These are phyloP conservation scores for Microchrysa polita DNA, from an alignment of 2,888 invertebrate genomes.

Conservation along the genomic window DNA sequence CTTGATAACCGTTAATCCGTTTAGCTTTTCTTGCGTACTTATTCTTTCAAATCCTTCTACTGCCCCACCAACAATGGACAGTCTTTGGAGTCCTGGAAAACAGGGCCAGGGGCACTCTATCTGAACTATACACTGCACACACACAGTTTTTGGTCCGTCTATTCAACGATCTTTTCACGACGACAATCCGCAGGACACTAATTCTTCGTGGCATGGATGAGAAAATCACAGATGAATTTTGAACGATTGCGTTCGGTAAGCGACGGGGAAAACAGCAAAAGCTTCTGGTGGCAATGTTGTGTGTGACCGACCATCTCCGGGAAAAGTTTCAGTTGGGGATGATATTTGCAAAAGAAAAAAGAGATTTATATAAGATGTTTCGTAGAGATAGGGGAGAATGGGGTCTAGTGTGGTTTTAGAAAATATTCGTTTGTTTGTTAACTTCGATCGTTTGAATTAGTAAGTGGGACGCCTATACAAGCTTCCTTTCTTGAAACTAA, in stretches of 20 bases:
- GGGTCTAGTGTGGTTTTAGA: no score
- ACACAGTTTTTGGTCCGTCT: slow-evolving; percentile 26
- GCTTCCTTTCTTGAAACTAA: no score
- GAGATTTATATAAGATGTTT: not conserved
- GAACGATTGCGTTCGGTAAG: not conserved
- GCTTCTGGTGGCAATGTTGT: slow-evolving; percentile 17
- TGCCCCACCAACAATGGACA: no score
- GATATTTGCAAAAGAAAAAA: not conserved
- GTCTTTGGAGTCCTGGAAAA: no score
- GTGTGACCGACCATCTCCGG: not conserved
- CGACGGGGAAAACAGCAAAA: slow-evolving; percentile 7
- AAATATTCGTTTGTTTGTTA: no score
- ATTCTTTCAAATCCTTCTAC: no score
- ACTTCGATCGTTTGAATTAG: no score
- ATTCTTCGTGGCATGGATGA: slow-evolving; percentile 9
- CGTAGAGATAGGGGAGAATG: not conserved
- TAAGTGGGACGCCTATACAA: no score
- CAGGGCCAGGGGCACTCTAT: no score
- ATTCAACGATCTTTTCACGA: slow-evolving; percentile 42
- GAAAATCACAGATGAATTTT: slow-evolving; percentile 36
- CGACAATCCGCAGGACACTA: slow-evolving; percentile 46
- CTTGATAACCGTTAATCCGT: no score
- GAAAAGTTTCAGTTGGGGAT: slow-evolving; percentile 2
- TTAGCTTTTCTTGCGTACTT: no score
- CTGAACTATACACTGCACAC: no score